phyloP scores from a whole-genome alignment of 2,113 vertebrate genomes.

The Lagopus muta region DNA sequence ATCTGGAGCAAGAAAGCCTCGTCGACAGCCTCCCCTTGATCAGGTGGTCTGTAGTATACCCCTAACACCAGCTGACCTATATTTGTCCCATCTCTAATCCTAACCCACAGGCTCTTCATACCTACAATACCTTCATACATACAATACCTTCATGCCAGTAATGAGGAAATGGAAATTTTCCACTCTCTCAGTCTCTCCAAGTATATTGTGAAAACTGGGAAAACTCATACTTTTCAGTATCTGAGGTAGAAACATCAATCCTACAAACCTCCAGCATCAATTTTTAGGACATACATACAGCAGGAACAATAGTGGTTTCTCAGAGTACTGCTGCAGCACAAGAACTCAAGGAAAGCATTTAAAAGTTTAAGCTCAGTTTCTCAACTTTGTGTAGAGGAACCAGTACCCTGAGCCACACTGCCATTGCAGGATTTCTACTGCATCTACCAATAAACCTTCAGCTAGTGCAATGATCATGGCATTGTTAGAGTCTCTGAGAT shows the following conservation, averaged over 20 bases:
- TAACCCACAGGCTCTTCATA: too few species aligned
- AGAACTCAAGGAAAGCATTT: neutral
- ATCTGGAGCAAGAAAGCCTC: too few species aligned
- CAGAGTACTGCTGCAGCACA: neutral
- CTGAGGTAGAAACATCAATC: neutral
- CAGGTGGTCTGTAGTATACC: too few species aligned
- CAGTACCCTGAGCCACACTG: neutral
- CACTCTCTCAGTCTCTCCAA: neutral
- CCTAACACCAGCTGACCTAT: too few species aligned
- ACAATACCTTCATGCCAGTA: neutral
- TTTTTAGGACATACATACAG: neutral
- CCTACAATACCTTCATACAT: too few species aligned
- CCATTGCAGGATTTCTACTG: neutral
- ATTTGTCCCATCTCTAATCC: too few species aligned
- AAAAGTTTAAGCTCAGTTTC: neutral
- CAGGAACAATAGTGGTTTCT: neutral
- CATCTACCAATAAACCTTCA: neutral
- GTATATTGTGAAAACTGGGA: neutral
- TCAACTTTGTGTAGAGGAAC: neutral
- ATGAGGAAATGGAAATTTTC: neutral
- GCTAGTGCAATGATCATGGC: neutral
- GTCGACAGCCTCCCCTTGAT: too few species aligned
- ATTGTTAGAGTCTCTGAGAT: neutral
- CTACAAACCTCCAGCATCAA: neutral
- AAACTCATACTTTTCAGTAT: neutral